Percentiles rank a stretch among this genome's conserved stretches.
phyloP scores from a whole-genome alignment of 1,140 invertebrate species.

The Choristoneura fumiferana region DNA sequence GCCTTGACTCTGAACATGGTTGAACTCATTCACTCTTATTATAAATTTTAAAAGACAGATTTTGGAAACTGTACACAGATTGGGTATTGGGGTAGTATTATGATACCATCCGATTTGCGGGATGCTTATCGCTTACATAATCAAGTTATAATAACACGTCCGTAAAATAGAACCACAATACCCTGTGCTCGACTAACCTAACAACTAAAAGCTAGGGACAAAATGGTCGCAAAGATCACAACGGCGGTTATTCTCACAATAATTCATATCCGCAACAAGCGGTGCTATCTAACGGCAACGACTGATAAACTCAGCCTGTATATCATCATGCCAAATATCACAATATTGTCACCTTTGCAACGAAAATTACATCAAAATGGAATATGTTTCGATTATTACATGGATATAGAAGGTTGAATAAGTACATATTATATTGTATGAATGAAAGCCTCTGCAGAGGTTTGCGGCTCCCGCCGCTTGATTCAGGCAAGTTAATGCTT shows the following conservation, averaged over 20 bases:
- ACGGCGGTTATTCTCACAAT: constrained; percentile 43
- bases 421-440: constrained; percentile 71
- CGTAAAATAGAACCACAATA: constrained; percentile 76
- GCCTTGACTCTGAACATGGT: constrained; percentile 43
- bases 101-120: constrained; percentile 49
- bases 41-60: constrained; percentile 63
- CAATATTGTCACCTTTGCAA: constrained; percentile 64
- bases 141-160: constrained; percentile 66
- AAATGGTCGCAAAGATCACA: constrained; percentile 70
- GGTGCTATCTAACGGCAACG: background rate
- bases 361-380: constrained; percentile 67
- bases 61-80: constrained; percentile 61
- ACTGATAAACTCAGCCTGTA: background rate
- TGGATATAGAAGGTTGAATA: constrained; percentile 72
- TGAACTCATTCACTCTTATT: constrained; percentile 27
- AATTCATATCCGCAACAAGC: background rate
- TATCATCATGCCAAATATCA: constrained; percentile 1
- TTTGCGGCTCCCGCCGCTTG: constrained; percentile 6
- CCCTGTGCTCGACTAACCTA: constrained; percentile 75
- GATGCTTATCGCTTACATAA: constrained; percentile 56
- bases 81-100: constrained; percentile 77
- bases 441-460: constrained; percentile 52
- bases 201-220: constrained; percentile 72
- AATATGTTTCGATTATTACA: constrained; percentile 49
- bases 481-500: constrained; percentile 19